Evolutionary conservation across 2,888 invertebrate species (phyloP).

Genomic region (Syritta pipiens): DNA sequence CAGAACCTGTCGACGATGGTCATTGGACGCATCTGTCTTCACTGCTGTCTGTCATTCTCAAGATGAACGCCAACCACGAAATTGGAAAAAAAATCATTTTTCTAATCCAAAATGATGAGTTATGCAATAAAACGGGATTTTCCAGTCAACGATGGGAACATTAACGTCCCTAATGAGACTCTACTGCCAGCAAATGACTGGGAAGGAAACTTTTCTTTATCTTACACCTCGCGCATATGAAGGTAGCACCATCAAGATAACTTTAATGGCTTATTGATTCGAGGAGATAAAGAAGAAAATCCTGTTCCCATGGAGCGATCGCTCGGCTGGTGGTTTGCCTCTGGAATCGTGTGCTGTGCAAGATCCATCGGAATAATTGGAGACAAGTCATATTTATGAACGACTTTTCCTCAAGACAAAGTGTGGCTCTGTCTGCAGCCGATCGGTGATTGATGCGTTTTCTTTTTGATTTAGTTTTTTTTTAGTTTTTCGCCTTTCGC

Average conservation of each 20-base stretch:
- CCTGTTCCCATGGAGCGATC: background rate
- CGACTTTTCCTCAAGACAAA: constrained; percentile 5
- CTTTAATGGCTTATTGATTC: background rate
- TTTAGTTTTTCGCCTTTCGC: background rate
- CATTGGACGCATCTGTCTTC: no score
- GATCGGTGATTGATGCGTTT: constrained; percentile 15
- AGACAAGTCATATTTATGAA: constrained; percentile 10
- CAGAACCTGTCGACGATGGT: no score
- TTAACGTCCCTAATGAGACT: background rate
- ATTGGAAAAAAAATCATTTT: no score
- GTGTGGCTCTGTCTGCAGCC: background rate
- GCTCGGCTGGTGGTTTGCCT: background rate
- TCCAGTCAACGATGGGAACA: background rate
- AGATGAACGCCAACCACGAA: no score
- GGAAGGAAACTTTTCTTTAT: background rate
- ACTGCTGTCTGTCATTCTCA: no score
- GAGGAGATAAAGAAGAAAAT: background rate
- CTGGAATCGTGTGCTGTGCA: background rate
- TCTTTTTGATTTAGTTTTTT: constrained; percentile 14
- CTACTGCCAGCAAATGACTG: background rate
- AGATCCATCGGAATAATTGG: background rate
- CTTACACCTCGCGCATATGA: background rate
- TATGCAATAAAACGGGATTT: constrained; percentile 3
- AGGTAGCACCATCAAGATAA: background rate
- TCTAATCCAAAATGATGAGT: no score